Conservation (phyloP, 1,140 invertebrate genomes). For the Drosophila pseudoobscura region DNA sequence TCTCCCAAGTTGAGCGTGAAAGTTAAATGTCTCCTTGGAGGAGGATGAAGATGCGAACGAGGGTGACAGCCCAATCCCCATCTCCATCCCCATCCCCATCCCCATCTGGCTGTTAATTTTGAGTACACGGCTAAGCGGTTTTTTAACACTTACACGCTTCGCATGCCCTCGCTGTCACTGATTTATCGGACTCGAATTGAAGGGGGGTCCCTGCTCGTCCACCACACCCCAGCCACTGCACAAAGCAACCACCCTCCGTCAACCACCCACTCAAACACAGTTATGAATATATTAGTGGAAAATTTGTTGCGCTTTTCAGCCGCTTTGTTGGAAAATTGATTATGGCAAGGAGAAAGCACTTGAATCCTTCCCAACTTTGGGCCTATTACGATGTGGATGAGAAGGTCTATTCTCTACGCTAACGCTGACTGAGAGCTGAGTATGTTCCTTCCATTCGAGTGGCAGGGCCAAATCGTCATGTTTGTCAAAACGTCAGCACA, state of each 20-base stretch:
- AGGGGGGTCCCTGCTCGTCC: not conserved
- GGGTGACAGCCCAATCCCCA: slow-evolving; percentile 1
- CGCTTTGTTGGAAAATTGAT: slow-evolving; percentile 57
- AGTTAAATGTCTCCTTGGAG: slow-evolving; percentile 44
- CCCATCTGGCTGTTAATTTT: slow-evolving; percentile 56
- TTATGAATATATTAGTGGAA: slow-evolving; percentile 74
- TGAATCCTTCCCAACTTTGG: slow-evolving; percentile 19
- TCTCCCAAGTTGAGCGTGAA: slow-evolving; percentile 51
- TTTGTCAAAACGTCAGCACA: slow-evolving; percentile 79
- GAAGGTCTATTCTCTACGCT: slow-evolving; percentile 30
- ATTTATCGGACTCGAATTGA: slow-evolving; percentile 51
- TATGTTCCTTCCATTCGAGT: slow-evolving; percentile 44
- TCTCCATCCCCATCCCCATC: slow-evolving; percentile 8
- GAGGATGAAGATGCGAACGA: slow-evolving; percentile 10
- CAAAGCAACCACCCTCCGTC: slow-evolving; percentile 1
- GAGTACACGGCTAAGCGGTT: slow-evolving; percentile 60
- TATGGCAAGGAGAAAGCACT: slow-evolving; percentile 31
- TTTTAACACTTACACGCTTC: slow-evolving; percentile 82
- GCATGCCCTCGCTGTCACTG: slow-evolving; percentile 56
- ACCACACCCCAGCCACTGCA: slow-evolving; percentile 18
- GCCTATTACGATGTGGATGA: slow-evolving; percentile 29
- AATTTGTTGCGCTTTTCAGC: slow-evolving; percentile 68
- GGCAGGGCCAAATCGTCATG: slow-evolving; percentile 61
- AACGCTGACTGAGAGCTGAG: slow-evolving; percentile 41
- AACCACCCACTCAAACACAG: slow-evolving; percentile 48